Evolutionary conservation across 2,113 vertebrate genomes (phyloP).

Genomic region (Archilochus colubris): DNA sequence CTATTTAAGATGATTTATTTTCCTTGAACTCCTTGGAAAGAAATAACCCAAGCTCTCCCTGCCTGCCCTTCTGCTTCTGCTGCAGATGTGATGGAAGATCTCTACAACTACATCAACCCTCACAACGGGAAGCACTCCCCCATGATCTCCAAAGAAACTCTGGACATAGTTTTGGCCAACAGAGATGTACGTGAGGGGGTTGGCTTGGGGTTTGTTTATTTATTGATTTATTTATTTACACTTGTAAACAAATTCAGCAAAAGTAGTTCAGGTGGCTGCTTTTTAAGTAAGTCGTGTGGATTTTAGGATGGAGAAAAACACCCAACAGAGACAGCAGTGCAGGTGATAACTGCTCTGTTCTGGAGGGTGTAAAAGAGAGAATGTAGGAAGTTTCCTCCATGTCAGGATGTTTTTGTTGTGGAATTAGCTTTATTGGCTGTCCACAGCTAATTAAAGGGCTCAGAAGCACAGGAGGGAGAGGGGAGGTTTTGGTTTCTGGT

Average conservation of each 20-base stretch:
- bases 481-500: not conserved
- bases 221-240: too few species aligned
- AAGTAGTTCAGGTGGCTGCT: not conserved
- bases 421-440: not conserved
- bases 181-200: conserved; percentile 84
- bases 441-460: not conserved
- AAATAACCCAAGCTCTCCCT: too few species aligned
- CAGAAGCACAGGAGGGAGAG: not conserved
- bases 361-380: not conserved
- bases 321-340: not conserved
- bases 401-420: not conserved
- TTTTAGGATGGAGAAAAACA: not conserved
- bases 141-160: conserved; percentile 91
- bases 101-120: conserved; percentile 91
- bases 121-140: conserved; percentile 89
- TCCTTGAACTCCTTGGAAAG: not conserved
- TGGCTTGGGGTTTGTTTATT: too few species aligned
- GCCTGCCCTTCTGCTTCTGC: not conserved
- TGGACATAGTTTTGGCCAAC: conserved; percentile 88
- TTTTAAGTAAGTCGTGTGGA: not conserved
- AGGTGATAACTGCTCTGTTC: not conserved
- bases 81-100: conserved; percentile 95
- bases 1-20: too few species aligned
- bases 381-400: not conserved
- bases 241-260: not conserved